These are phyloP conservation scores for Brenthis daphne DNA, from an alignment of 2,888 invertebrate genomes.

Conservation along the genomic window DNA sequence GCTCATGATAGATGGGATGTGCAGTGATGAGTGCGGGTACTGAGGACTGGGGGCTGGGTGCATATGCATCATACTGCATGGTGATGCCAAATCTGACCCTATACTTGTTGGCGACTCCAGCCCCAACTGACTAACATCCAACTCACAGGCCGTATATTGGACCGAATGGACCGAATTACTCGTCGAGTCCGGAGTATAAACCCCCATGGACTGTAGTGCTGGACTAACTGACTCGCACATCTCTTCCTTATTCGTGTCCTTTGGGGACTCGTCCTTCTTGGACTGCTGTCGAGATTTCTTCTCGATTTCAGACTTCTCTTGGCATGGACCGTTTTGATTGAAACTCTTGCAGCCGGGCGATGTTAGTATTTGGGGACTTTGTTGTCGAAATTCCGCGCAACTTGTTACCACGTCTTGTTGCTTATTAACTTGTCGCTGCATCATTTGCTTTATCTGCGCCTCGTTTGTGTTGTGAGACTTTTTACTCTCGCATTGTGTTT, in stretches of 20 bases:
- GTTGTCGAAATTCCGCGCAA: conserved; percentile 70
- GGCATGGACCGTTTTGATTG: conserved; percentile 69
- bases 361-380: conserved; percentile 65
- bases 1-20: conserved; percentile 77
- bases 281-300: conserved; percentile 66
- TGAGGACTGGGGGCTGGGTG: conserved; percentile 81
- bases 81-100: conserved; percentile 91
- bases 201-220: conserved; percentile 90
- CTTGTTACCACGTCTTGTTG: conserved; percentile 65
- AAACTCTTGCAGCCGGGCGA: conserved; percentile 68
- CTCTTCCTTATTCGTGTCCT: conserved; percentile 69
- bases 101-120: conserved; percentile 95
- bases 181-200: conserved; percentile 92
- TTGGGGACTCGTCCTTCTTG: conserved; percentile 73
- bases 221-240: conserved; percentile 76
- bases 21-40: conserved; percentile 80
- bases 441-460: conserved; percentile 72
- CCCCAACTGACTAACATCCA: conserved; percentile 92
- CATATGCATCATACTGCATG: conserved; percentile 87
- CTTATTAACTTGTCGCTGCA: conserved; percentile 68
- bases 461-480: conserved; percentile 55
- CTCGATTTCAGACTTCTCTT: conserved; percentile 71
- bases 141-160: conserved; percentile 89
- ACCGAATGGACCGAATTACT: conserved; percentile 92
- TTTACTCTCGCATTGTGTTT: conserved; percentile 73